Percentiles rank a stretch among this genome's conserved stretches.
Evolutionary conservation across 2,888 invertebrate genomes (phyloP).

Genomic region (Platerodrilus igneus): DNA sequence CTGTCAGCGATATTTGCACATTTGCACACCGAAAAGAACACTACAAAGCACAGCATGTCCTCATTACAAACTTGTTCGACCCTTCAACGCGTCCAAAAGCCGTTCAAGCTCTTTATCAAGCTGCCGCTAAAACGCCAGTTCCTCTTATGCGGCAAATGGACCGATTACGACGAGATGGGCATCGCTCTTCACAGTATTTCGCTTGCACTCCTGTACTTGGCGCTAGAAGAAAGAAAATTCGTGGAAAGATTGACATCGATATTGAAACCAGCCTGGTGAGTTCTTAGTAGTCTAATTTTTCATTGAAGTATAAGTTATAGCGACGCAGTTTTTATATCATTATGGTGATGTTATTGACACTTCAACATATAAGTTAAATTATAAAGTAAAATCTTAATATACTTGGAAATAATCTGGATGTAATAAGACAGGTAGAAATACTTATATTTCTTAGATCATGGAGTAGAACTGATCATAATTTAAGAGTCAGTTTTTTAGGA

Average conservation of each 20-base stretch:
- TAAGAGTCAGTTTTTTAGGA: no score
- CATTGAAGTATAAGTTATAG: no score
- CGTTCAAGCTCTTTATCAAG: constrained; percentile 72
- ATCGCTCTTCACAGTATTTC: constrained; percentile 64
- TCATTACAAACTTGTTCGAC: constrained; percentile 71
- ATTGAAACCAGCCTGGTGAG: constrained; percentile 87
- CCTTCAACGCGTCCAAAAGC: constrained; percentile 68
- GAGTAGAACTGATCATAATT: no score
- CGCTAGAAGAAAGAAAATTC: constrained; percentile 62
- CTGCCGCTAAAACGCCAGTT: constrained; percentile 63
- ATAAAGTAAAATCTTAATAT: no score
- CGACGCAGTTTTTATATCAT: no score
- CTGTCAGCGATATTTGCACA: constrained; percentile 86
- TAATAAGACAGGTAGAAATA: no score
- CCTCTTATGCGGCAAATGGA: constrained; percentile 64
- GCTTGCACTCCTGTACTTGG: constrained; percentile 79
- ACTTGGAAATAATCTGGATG: no score
- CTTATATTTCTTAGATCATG: no score
- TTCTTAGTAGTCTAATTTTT: no score
- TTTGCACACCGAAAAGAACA: constrained; percentile 77
- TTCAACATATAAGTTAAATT: no score
- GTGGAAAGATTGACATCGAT: constrained; percentile 70
- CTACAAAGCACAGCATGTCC: constrained; percentile 66
- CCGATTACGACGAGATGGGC: constrained; percentile 60
- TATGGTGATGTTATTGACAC: no score